A percentile compares a stretch with the other conserved stretches of the same genome.
Conservation (phyloP, 2,888 invertebrate species). For the Heliconius aoede region DNA sequence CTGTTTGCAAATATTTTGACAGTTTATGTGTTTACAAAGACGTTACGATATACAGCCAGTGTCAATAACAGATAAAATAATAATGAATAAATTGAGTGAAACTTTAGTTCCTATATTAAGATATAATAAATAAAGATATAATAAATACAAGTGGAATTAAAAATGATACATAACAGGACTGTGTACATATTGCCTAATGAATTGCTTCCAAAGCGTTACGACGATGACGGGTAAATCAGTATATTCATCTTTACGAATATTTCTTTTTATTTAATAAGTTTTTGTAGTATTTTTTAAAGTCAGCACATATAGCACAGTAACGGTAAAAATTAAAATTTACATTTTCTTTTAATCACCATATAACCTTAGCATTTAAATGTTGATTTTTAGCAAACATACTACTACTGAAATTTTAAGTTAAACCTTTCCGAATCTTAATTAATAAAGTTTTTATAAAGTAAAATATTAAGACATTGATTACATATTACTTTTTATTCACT, state of each 20-base stretch:
- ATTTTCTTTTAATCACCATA: too few species aligned
- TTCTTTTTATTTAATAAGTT: background rate
- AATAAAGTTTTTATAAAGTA: too few species aligned
- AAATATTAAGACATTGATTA: too few species aligned
- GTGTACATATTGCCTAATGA: constrained; percentile 80
- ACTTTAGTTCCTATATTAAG: background rate
- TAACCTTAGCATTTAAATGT: too few species aligned
- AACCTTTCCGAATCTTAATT: too few species aligned
- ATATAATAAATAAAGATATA: constrained; percentile 3
- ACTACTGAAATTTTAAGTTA: too few species aligned
- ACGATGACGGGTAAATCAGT: constrained; percentile 70
- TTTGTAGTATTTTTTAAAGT: background rate
- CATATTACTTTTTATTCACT: too few species aligned
- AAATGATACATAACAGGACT: constrained; percentile 77
- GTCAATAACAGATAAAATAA: background rate
- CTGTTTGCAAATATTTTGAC: constrained; percentile 32
- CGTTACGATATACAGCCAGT: background rate
- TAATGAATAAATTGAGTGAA: background rate
- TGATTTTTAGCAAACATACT: too few species aligned
- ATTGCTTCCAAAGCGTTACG: constrained; percentile 77
- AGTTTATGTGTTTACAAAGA: constrained; percentile 12
- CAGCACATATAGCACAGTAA: too few species aligned
- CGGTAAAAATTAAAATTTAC: too few species aligned
- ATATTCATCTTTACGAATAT: background rate
- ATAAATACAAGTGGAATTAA: constrained; percentile 38